These are phyloP conservation scores for Clitarchus hookeri DNA, from an alignment of 2,888 invertebrate species.

Conservation along the genomic window DNA sequence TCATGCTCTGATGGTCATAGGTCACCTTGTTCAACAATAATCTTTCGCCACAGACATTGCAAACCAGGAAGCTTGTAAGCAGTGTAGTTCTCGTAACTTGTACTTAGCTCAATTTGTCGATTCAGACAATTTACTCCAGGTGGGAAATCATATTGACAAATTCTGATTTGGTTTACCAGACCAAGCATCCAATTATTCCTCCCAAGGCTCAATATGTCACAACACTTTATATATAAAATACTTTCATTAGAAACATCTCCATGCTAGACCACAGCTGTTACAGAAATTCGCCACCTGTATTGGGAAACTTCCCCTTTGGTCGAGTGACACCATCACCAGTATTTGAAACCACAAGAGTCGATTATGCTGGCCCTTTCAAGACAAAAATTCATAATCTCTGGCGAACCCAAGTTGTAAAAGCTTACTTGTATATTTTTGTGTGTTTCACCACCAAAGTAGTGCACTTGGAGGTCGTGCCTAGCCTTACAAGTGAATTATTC, in stretches of 20 bases:
- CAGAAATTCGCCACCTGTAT: not conserved
- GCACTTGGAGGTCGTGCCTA: not conserved
- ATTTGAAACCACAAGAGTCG: not conserved
- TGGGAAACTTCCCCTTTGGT: not conserved
- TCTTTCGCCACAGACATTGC: not conserved
- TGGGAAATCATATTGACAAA: not conserved
- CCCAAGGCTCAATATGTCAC: not conserved
- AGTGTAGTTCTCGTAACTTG: not conserved
- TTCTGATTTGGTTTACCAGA: not conserved
- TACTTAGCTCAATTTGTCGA: not conserved
- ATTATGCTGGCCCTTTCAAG: not conserved
- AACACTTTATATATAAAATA: not conserved
- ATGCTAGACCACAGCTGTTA: not conserved
- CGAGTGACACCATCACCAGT: not conserved
- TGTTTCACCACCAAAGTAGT: not conserved
- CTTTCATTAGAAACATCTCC: not conserved
- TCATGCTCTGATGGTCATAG: not conserved
- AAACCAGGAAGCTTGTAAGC: not conserved
- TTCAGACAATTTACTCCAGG: not conserved
- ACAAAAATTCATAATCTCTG: not conserved
- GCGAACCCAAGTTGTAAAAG: not conserved
- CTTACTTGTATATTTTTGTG: not conserved
- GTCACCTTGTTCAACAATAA: not conserved
- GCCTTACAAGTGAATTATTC: not conserved
- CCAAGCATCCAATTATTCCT: not conserved